Evolutionary conservation across 1,140 invertebrate genomes (phyloP), one percentile per base, ranked within the genome.

Genomic region (Zaprionus davidi): DNA sequence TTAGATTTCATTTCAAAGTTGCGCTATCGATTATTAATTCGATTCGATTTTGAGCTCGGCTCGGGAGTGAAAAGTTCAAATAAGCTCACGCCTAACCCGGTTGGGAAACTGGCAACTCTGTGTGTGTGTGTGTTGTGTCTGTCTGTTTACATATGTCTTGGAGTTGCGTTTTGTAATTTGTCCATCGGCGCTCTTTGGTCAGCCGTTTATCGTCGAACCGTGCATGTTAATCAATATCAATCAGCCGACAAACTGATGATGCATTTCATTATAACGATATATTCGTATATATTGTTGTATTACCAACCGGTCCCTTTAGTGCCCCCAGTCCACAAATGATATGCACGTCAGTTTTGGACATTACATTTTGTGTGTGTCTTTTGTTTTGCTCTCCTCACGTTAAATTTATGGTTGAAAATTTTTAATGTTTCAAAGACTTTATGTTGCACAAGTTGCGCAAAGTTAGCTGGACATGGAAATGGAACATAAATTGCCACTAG

Each of bases 151-250:
- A n/a, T n/a, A 13, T 26, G 24, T 71, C 70, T 77, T 64, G 51
- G 58, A 57, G 76, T 73, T 69, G 66, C 67, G 68, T 88, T 88
- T 88, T 83, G 83, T 84, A 87, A 87, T 75, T 80, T 90, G 81
- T 78, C 80, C 78, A 80, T 78, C 70, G 74, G 59, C 62, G 59
- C 58, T 80, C 72, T 80, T 46, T 71, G 38, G 55, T 66, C 4
- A 22, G 38, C 26, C 58, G 56, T 67, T 67, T 51, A 36, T 71
- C 20, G 57, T 62, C 53, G 65, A 31, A 49, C 74, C 81, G 59
- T 71, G 79, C 79, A 90, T 90, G 73, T 90, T 85, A 90, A 85
- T 90, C 81, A 76, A 71, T 76, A 76, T 71, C 76, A 85, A 90
- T 90, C 81, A 81, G 74, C 49, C 41, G 69, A 62, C 67, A 63